Conservation (phyloP, 2,888 invertebrate genomes). For the Dendrolimus pini region DNA sequence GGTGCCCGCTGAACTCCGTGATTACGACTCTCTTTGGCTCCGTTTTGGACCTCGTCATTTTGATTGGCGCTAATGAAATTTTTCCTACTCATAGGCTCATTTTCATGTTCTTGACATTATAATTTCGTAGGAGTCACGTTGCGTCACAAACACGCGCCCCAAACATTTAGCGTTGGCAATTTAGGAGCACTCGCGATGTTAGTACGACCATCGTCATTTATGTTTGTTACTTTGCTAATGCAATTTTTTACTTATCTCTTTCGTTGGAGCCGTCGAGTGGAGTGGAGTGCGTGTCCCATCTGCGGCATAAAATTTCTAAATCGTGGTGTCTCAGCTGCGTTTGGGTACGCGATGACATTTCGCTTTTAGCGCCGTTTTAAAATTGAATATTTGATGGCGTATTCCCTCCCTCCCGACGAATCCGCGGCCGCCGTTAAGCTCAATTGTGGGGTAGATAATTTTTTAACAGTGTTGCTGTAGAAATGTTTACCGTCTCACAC, state of each 20-base stretch:
- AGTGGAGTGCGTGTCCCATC: conserved; percentile 68
- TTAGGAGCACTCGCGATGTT: conserved; percentile 53
- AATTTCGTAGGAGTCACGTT: conserved; percentile 59
- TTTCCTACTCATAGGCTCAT: conserved; percentile 65
- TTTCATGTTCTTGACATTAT: conserved; percentile 73
- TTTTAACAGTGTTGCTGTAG: conserved; percentile 48
- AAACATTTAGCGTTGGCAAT: conserved; percentile 59
- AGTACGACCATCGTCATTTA: conserved; percentile 63
- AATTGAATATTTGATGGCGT: conserved; percentile 76
- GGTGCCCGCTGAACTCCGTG: conserved; percentile 72
- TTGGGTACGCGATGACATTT: conserved; percentile 70
- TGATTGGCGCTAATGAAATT: conserved; percentile 78
- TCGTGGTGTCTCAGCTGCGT: conserved; percentile 71
- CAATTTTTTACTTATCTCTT: conserved; percentile 69
- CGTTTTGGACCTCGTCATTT: conserved; percentile 76
- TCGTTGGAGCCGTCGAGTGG: conserved; percentile 25
- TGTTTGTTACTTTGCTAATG: conserved; percentile 70
- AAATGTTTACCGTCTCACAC: neutral
- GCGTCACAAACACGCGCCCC: conserved; percentile 61
- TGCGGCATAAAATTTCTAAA: conserved; percentile 68
- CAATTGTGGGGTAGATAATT: conserved; percentile 58
- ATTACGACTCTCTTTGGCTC: conserved; percentile 75
- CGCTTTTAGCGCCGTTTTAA: conserved; percentile 77
- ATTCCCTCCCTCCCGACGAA: conserved; percentile 72
- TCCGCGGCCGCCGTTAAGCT: conserved; percentile 53